These are phyloP conservation scores for Lepisosteus osseus DNA, from an alignment of 2,113 vertebrate species.

Conservation along the genomic window DNA sequence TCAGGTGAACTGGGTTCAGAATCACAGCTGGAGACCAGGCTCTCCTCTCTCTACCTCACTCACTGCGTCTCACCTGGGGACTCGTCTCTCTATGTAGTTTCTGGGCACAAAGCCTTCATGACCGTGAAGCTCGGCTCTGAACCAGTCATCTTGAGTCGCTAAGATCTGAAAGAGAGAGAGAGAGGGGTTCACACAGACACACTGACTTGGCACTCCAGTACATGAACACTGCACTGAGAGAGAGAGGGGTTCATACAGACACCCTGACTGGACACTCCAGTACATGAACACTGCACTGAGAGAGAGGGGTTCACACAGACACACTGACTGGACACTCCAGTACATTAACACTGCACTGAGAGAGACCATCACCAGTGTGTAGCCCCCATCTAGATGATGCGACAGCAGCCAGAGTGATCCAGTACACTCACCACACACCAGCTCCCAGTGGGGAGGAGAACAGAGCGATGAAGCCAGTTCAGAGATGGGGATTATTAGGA, in stretches of 20 bases:
- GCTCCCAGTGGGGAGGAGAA: too few species aligned
- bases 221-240: constrained; percentile 15
- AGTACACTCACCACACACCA: too few species aligned
- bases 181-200: constrained; percentile 19
- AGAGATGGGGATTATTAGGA: too few species aligned
- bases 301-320: too few species aligned
- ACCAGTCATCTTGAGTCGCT: constrained; percentile 82
- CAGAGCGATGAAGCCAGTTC: too few species aligned
- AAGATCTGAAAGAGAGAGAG: constrained; percentile 70
- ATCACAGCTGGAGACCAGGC: neutral
- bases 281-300: too few species aligned
- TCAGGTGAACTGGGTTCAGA: constrained; percentile 20
- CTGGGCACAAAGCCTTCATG: constrained; percentile 85
- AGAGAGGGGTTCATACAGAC: constrained; percentile 15
- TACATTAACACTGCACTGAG: too few species aligned
- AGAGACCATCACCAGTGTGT: too few species aligned
- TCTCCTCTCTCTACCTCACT: neutral
- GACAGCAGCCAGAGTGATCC: too few species aligned
- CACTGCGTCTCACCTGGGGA: constrained; percentile 70
- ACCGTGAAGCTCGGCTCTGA: constrained; percentile 83
- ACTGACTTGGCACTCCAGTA: accelerated
- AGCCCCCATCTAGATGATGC: too few species aligned
- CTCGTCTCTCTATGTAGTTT: constrained; percentile 82
- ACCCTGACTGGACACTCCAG: neutral
- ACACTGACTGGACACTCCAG: too few species aligned